Evolutionary conservation across 2,113 vertebrate species (phyloP), one percentile per base, ranked within the genome.

Genomic region (Nycticorax nycticorax): DNA sequence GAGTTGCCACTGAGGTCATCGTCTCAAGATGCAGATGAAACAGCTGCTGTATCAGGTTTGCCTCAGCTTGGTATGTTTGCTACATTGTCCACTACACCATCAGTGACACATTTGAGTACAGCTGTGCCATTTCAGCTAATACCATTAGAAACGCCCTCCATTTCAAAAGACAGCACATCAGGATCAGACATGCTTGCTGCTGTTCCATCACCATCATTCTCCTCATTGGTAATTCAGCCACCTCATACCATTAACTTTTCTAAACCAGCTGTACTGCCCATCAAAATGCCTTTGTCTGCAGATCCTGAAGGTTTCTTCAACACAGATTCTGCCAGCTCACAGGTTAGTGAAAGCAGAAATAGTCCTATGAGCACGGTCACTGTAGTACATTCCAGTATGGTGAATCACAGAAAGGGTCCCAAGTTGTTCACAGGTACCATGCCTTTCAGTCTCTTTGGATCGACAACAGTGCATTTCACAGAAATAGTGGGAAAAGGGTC

Each of bases 31-130:
- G 96, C 94, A 93, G 97, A 97, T 45, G 97, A 97, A 97, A 94
- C 82, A 86, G 91, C 97, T 87, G 94, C 97, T 80, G 77, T 86
- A 95, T 98, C 99, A 99, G 99, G 99, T 99, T 98, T 99, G 99
- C 98, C 96, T 97, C 96, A 75, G 76, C 97, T 96, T 92, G 97
- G 97, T 98, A 98, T 97, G 95, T 94, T 81, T 72, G 79, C 93
- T 73, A 32, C 94, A 53, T 89, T 94, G 78, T 85, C 95, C 88
- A 76, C 83, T 45, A 81, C 75, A 79, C 95, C 94, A 35, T 85
- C 96, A 76, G 86, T 87, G 89, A 78, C 84, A 74, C 80, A 68
- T 63, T 63, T 2, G 23, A 75, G 87, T 26, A 18, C 92, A 45
- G 73, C 62, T 92, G 66, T 95, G 84, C 89, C 97, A 84, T 98